Evolutionary conservation across 2,888 invertebrate species (phyloP).

Genomic region (Physocephala rufipes): DNA sequence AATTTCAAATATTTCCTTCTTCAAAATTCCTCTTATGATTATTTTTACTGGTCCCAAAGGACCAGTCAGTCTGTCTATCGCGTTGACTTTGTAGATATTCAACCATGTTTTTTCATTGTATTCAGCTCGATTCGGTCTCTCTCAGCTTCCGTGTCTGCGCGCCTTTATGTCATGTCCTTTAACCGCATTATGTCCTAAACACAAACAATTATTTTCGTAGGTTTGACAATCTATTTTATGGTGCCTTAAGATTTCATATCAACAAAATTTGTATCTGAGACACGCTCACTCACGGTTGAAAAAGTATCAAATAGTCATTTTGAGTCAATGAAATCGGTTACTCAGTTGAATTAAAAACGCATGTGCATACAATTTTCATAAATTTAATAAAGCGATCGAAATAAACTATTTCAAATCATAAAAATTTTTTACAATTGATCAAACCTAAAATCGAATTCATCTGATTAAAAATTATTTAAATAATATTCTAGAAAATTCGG

Average conservation of each 20-base stretch:
- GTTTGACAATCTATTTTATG: conserved; percentile 21
- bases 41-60: conserved; percentile 58
- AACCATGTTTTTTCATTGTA: conserved; percentile 10
- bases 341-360: too few species aligned
- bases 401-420: too few species aligned
- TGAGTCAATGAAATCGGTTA: too few species aligned
- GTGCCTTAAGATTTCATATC: conserved; percentile 28
- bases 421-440: too few species aligned
- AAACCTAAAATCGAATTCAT: too few species aligned
- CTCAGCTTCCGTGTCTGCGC: not conserved
- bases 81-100: not conserved
- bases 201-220: conserved; percentile 34
- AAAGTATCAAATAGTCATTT: too few species aligned
- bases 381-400: too few species aligned
- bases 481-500: too few species aligned
- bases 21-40: conserved; percentile 52
- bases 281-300: too few species aligned
- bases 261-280: not conserved
- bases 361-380: too few species aligned
- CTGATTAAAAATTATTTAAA: too few species aligned
- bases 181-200: conserved; percentile 41
- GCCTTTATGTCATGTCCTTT: conserved; percentile 6
- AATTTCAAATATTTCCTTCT: conserved; percentile 56
- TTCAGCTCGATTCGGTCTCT: not conserved
- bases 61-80: conserved; percentile 51